Conservation (phyloP, 2,797 vertebrate species). For the Sebastes nivosus region DNA sequence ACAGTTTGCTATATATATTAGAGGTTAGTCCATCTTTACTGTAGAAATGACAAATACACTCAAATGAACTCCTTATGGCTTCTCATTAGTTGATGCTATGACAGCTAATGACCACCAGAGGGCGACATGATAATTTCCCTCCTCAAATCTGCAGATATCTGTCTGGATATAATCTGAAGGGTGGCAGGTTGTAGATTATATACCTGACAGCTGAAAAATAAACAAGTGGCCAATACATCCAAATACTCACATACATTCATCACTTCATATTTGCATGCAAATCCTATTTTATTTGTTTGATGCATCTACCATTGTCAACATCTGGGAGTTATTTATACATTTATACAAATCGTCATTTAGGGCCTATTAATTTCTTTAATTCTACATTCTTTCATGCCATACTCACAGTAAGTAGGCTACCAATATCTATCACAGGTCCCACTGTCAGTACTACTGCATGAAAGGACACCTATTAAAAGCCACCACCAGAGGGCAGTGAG, state of each 20-base stretch:
- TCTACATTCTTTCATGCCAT: background rate
- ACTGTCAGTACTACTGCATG: too few species aligned
- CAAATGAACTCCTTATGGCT: too few species aligned
- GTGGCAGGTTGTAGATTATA: too few species aligned
- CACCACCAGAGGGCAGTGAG: too few species aligned
- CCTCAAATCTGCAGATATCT: background rate
- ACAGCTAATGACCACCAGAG: slow-evolving; percentile 2
- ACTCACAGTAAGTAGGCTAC: too few species aligned
- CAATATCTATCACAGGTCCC: too few species aligned
- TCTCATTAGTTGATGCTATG: background rate
- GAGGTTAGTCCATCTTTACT: too few species aligned
- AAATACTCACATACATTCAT: background rate
- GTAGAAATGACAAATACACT: too few species aligned
- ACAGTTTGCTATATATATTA: too few species aligned
- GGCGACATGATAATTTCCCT: background rate
- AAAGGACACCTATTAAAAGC: too few species aligned
- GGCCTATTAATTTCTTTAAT: background rate
- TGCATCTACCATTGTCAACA: background rate
- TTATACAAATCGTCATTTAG: too few species aligned
- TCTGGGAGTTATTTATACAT: background rate
- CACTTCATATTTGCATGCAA: background rate
- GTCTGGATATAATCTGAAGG: background rate
- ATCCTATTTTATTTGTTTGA: background rate
- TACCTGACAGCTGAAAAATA: too few species aligned
- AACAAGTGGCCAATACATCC: background rate